phyloP scores from a whole-genome alignment of 2,113 vertebrate species.

The Eonycteris spelaea region DNA sequence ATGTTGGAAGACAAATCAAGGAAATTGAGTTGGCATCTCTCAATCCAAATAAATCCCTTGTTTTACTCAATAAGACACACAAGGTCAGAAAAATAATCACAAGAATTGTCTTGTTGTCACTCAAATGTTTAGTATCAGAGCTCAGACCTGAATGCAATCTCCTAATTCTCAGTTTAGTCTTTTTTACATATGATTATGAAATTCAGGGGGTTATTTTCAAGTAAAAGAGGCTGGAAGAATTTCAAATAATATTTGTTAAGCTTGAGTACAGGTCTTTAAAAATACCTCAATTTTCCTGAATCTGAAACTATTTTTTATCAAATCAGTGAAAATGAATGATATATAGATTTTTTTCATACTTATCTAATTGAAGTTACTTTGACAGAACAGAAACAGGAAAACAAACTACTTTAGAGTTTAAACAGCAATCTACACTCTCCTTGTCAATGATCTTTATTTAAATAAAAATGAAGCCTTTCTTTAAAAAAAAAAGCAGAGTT shows the following conservation, averaged over 20 bases:
- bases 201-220: not conserved
- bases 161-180: not conserved
- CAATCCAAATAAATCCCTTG: not conserved
- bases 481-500: not conserved
- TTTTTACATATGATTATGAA: not conserved
- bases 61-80: not conserved
- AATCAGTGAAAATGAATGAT: not conserved
- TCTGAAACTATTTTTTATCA: slow-evolving; percentile 5
- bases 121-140: not conserved
- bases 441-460: not conserved
- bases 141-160: not conserved
- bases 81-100: not conserved
- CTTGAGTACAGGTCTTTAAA: not conserved
- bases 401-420: not conserved
- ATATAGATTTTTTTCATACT: not conserved
- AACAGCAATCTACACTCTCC: not conserved
- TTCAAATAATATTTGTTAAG: not conserved
- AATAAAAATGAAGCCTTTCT: not conserved
- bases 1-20: not conserved
- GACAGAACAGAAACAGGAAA: not conserved
- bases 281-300: not conserved
- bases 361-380: not conserved
- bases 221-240: not conserved
- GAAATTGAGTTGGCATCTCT: not conserved
- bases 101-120: not conserved